Evolutionary conservation across 2,797 vertebrate species (phyloP).

Genomic region (Syngnathus rostellatus): DNA sequence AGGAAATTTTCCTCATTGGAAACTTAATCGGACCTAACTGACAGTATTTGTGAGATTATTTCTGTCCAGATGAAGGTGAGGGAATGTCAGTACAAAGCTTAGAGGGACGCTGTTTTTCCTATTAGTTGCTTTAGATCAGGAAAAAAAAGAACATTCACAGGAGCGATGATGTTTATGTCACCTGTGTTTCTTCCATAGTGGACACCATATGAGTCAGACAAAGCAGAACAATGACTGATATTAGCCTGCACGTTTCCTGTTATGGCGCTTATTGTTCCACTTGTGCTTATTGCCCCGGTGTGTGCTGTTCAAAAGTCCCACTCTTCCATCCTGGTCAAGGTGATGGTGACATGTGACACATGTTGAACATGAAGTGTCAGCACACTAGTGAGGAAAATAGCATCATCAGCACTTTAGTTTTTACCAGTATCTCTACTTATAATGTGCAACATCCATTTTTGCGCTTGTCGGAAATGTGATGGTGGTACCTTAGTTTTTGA

Average conservation of each 20-base stretch:
- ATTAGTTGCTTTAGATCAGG: background rate
- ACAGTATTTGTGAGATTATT: too few relatives aligned
- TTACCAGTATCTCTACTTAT: background rate
- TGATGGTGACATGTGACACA: background rate
- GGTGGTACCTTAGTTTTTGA: background rate
- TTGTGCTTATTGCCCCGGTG: background rate
- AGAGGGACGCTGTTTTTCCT: background rate
- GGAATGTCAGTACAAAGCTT: too few relatives aligned
- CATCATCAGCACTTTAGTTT: background rate
- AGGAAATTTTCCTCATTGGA: too few relatives aligned
- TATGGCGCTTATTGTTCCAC: background rate
- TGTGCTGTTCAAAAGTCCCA: background rate
- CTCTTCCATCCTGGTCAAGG: background rate
- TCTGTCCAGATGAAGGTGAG: too few relatives aligned
- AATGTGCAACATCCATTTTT: background rate
- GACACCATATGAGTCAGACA: background rate
- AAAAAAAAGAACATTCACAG: background rate
- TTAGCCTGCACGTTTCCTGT: background rate
- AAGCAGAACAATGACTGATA: background rate
- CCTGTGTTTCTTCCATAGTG: background rate
- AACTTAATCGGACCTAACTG: too few relatives aligned
- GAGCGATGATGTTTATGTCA: background rate
- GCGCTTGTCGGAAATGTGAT: background rate
- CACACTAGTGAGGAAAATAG: background rate
- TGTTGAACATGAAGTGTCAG: slow-evolving; percentile 5